These are phyloP conservation scores for Danio albolineatus DNA, from an alignment of 2,797 vertebrate genomes.

Conservation along the genomic window DNA sequence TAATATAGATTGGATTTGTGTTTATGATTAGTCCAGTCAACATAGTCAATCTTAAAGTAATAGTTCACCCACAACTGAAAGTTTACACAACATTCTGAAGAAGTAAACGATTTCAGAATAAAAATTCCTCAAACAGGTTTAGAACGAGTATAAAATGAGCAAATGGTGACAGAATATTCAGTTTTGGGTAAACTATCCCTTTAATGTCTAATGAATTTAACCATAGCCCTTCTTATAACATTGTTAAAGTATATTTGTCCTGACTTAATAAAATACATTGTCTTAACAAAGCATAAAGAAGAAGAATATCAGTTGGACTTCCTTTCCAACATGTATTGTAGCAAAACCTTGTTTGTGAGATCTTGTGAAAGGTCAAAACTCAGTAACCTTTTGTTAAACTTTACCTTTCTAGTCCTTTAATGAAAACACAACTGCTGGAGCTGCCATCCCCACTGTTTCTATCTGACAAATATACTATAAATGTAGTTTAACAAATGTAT, in stretches of 20 bases:
- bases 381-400: not conserved
- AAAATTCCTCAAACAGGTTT: not conserved
- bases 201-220: not conserved
- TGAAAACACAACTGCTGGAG: not conserved
- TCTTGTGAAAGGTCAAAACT: no score
- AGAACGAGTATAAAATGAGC: not conserved
- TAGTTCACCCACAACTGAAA: not conserved
- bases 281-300: no score
- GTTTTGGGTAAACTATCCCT: not conserved
- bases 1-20: no score
- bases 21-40: no score
- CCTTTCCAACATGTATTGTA: no score
- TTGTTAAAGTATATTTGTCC: no score
- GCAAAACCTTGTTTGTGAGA: no score
- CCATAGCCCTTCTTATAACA: no score
- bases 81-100: not conserved
- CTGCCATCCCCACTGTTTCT: not conserved
- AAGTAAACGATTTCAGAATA: not conserved
- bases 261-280: no score
- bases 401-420: not conserved
- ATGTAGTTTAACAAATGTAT: conserved; percentile 18
- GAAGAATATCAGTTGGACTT: no score
- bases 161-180: not conserved
- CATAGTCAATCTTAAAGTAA: not conserved
- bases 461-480: not conserved